Evolutionary conservation across 1,140 invertebrate species (phyloP), one percentile per base, ranked within the genome.

Genomic region (Brachystomella parvula): DNA sequence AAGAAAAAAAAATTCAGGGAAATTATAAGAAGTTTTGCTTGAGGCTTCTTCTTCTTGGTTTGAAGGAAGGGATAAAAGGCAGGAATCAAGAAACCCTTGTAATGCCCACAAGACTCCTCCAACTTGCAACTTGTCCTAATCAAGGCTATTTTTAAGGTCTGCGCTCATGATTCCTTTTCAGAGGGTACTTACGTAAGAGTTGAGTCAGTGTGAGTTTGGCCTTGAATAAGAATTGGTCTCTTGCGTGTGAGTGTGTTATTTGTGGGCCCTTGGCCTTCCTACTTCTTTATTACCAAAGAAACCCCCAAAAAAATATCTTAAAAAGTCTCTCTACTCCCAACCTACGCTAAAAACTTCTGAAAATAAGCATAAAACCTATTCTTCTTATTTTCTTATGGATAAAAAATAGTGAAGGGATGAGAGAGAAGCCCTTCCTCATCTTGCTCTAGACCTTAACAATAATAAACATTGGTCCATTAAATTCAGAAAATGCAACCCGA

Each of bases 91-190:
- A 26, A 39, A 47, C 58, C 28, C 28, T 29, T 15, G 15, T 3
- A 29, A 31, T 9, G 29, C 17, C 21, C 44, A 47, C 44, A 62
- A 62, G 29, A 39, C 60, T 62, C 15, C 58, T 60, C 29, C 28
- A 60, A 33, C 28, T 39, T 31, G 33, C 60, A 62, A 62, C 60
- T 62, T 62, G 60, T 62, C 33, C 33, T 60, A 39, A 62, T 62
- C 60, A 62, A 62, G 60, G 60, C 31, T 62, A 62, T 62, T 62
- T 47, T 60, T 30, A 30, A 24, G 28, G 15, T 35, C 33, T 12
- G 21, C 21, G n/a, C n/a, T n/a, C n/a, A n/a, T n/a, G n/a, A n/a
- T n/a, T 53, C 49, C 49, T 53, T 26, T 53, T 24, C 6, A 24
- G 49, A 53, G 49, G 49, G 49, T 24, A 53, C 49, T 53, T 53